phyloP scores from a whole-genome alignment of 2,797 vertebrate species.

The Hypotaenidia philippensis region DNA sequence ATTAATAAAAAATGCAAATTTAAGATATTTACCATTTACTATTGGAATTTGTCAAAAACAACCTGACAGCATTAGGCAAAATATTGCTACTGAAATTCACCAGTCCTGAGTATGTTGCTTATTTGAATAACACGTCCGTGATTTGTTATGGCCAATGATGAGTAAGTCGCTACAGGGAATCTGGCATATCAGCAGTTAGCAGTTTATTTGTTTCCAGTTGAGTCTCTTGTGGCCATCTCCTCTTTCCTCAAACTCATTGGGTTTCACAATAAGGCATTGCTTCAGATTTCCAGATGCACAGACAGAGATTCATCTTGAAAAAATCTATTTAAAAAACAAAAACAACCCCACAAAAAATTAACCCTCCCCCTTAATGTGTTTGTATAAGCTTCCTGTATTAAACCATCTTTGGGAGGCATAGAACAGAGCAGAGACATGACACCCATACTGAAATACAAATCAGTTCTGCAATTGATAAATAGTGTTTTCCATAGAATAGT shows the following conservation, averaged over 20 bases:
- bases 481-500: neutral
- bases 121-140: neutral
- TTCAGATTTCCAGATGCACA: neutral
- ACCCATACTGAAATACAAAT: neutral
- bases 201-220: neutral
- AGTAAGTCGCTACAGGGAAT: neutral
- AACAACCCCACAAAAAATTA: neutral
- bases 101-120: neutral
- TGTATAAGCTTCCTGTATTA: neutral
- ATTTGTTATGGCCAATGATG: neutral
- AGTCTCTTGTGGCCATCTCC: neutral
- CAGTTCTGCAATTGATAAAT: neutral
- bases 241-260: neutral
- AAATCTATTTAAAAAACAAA: neutral
- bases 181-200: neutral
- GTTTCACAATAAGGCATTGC: neutral
- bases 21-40: neutral
- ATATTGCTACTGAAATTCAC: neutral
- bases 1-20: neutral
- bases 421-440: neutral
- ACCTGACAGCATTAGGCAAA: neutral
- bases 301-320: neutral
- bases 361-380: neutral
- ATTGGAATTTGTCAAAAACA: neutral
- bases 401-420: neutral